A percentile compares a stretch with the other conserved stretches of the same genome.
Evolutionary conservation across 1,140 invertebrate genomes (phyloP).

Genomic region (Asobara japonica): DNA sequence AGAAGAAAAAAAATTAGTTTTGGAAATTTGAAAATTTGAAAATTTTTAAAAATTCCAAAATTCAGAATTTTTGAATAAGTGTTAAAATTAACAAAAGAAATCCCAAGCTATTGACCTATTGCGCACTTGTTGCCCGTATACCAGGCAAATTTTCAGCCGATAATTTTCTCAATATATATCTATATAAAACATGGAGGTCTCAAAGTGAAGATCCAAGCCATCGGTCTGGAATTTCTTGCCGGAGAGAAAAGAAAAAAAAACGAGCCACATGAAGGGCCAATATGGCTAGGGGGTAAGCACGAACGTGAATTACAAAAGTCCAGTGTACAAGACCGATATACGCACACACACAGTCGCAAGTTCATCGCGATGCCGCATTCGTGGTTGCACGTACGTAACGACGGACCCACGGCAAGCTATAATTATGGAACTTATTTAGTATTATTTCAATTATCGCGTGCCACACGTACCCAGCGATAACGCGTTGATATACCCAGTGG

Average conservation of each 20-base stretch:
- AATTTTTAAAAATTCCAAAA: too few relatives aligned
- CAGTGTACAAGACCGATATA: neutral
- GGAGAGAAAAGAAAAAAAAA: neutral
- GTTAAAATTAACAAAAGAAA: too few relatives aligned
- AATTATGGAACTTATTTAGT: conserved; percentile 58
- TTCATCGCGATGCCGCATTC: conserved; percentile 34
- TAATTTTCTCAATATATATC: too few relatives aligned
- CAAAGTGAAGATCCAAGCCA: neutral
- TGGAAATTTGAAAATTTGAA: too few relatives aligned
- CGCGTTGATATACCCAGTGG: conserved; percentile 43
- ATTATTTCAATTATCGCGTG: conserved; percentile 62
- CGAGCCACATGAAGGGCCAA: conserved; percentile 10
- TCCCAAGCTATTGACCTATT: too few relatives aligned
- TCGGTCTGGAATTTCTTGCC: neutral
- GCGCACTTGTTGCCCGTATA: too few relatives aligned
- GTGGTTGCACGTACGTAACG: conserved; percentile 11
- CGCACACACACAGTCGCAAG: conserved; percentile 24
- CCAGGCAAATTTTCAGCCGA: too few relatives aligned
- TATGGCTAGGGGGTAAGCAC: conserved; percentile 20
- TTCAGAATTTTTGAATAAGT: too few relatives aligned
- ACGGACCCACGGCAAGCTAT: conserved; percentile 40
- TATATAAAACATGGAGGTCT: neutral
- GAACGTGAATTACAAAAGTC: conserved; percentile 25
- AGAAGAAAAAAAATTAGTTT: neutral
- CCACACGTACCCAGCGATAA: conserved; percentile 52